A percentile compares a stretch with the other conserved stretches of the same genome.
Conservation (phyloP, 2,113 vertebrate genomes). For the Brachypteracias leptosomus region DNA sequence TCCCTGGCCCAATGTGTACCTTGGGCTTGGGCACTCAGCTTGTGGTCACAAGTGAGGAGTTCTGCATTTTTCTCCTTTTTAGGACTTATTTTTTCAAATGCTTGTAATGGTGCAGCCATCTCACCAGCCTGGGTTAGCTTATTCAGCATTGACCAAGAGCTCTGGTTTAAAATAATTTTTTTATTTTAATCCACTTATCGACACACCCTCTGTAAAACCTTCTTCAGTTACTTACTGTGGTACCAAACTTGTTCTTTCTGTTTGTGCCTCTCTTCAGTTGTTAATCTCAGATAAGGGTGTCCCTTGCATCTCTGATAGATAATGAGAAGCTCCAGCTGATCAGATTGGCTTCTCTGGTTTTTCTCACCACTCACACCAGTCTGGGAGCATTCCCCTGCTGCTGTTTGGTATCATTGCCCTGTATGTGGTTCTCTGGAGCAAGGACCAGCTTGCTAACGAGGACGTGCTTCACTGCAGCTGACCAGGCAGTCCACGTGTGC, state of each 20-base stretch:
- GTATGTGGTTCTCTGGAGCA: rapidly evolving
- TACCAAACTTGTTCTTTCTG: neutral
- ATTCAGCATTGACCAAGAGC: neutral
- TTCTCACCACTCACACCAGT: neutral
- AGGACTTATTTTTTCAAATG: neutral
- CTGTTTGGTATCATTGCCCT: rapidly evolving
- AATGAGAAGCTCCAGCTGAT: neutral
- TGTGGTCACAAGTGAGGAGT: neutral
- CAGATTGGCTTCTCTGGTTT: neutral
- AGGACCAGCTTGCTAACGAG: neutral
- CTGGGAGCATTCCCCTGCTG: neutral
- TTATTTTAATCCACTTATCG: neutral
- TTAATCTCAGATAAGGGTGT: neutral
- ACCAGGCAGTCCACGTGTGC: neutral
- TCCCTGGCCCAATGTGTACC: neutral
- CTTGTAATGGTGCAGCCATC: neutral
- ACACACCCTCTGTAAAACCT: neutral
- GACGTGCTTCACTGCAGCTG: neutral
- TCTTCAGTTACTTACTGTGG: neutral
- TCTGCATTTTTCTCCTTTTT: neutral
- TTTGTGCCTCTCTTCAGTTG: neutral
- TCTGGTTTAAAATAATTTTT: neutral
- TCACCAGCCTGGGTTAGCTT: neutral
- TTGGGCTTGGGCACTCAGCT: neutral
- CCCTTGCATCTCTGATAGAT: neutral